Evolutionary conservation across 2,888 invertebrate species (phyloP).

Genomic region (Melitaea athalia): DNA sequence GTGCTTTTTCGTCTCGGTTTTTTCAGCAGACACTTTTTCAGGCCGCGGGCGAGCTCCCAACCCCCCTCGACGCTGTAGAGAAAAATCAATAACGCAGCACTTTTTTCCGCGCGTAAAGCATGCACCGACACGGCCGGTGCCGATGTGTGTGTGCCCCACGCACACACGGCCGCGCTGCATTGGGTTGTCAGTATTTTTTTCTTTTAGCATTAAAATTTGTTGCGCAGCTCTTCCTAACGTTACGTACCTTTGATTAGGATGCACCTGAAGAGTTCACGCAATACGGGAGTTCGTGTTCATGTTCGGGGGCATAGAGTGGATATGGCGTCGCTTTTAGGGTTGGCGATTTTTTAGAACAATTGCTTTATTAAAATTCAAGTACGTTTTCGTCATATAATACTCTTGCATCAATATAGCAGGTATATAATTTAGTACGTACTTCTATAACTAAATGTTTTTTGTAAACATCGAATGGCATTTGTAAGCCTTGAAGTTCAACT

Average conservation of each 20-base stretch:
- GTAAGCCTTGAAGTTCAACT: conserved; percentile 16
- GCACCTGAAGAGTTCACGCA: conserved; percentile 64
- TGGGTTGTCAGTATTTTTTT: conserved; percentile 72
- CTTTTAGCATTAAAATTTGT: conserved; percentile 69
- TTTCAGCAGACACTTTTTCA: conserved; percentile 82
- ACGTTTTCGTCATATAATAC: neutral
- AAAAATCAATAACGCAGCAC: conserved; percentile 84
- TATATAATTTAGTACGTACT: neutral
- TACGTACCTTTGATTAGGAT: conserved; percentile 63
- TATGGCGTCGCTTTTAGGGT: conserved; percentile 29
- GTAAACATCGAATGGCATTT: neutral
- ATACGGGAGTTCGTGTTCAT: conserved; percentile 40
- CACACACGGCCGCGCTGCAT: conserved; percentile 64
- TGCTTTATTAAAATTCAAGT: conserved; percentile 16
- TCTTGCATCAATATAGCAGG: neutral
- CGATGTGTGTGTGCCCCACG: conserved; percentile 57
- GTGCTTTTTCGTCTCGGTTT: conserved; percentile 82
- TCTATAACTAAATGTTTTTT: neutral
- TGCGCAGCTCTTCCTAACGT: conserved; percentile 50
- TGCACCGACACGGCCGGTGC: conserved; percentile 70
- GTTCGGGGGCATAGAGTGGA: conserved; percentile 39
- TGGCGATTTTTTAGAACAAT: neutral
- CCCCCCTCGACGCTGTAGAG: conserved; percentile 72
- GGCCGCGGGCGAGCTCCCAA: conserved; percentile 73
- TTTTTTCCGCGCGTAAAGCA: conserved; percentile 84